Base-by-base conservation (phyloP, 2,113 vertebrate species). In the Antennarius striatus region DNA sequence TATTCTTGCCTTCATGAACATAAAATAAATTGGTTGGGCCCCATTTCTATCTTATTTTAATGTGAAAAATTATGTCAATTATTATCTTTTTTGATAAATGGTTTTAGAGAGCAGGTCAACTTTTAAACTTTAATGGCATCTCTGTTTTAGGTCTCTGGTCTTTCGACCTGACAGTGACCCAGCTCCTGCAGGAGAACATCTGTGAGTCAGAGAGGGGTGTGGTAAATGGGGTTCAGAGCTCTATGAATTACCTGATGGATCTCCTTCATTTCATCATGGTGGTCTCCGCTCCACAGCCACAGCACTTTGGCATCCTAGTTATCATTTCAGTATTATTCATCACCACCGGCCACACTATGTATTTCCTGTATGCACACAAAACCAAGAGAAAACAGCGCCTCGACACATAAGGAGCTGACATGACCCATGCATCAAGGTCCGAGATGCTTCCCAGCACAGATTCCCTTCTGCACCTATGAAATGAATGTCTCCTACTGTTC, bases 211-310 rank as follows among this genome's bases (percentile, higher is more conserved):
- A 95, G 73, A 43, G 83, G 48, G 93, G 93, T 2, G 81, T 93
- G 32, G 90, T 94, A 4, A 94, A 93, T 0, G 84, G 92, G 2
- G 84, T 94, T 53, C 93, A 94, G 83, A 93, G 93, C 81, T 94
- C 94, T 8, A 91, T 95, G 91, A 93, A 94, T 70, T 93, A 93
- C 80, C 86, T 94, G 75, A 93, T 92, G 92, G 92, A 93, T 64
- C 83, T 94, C 45, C 89, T 92, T 52, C 92, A 89, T 88, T 94
- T 93, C 63, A 75, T 92, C 40, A 91, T 89, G 56, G 86, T 94
- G 73, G 91, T 93, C 73, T 86, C 92, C 3, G 90, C 88, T 54
- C 88, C 89, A 3, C 83, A 92, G 81, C 91, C 73, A 0, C 91
- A 93, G 62, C 89, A 91, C 83, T 92, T 90, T 62, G 90, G 91